A percentile compares a stretch with the other conserved stretches of the same genome.
Conservation (phyloP, 2,797 vertebrate species). For the Neosilurus mollespiculum region DNA sequence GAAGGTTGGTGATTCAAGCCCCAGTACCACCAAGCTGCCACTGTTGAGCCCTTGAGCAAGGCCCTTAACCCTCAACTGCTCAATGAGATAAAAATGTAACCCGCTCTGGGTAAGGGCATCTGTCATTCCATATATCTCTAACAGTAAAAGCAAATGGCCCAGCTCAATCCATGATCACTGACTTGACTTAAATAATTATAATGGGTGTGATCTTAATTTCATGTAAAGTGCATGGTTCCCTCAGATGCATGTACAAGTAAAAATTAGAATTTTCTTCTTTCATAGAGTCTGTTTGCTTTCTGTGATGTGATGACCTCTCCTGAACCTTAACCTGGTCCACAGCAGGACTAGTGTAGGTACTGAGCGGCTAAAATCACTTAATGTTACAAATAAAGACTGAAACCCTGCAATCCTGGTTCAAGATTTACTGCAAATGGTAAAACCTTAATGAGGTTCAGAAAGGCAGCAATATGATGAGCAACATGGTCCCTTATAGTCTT, state of each 20-base stretch:
- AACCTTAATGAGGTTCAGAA: background rate
- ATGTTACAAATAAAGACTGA: background rate
- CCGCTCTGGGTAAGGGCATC: too few relatives aligned
- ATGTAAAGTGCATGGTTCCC: background rate
- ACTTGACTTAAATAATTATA: background rate
- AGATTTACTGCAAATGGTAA: background rate
- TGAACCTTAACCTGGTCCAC: background rate
- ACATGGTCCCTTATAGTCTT: too few relatives aligned
- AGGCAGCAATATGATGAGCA: too few relatives aligned
- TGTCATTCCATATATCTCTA: background rate
- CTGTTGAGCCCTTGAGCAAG: too few relatives aligned
- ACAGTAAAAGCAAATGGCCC: background rate
- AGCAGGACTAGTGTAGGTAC: background rate
- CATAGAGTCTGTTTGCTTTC: background rate
- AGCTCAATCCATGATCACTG: background rate
- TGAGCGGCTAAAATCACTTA: background rate
- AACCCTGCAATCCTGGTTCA: background rate
- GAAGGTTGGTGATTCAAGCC: too few relatives aligned
- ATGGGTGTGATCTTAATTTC: background rate
- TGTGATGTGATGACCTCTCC: background rate
- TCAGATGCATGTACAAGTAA: background rate
- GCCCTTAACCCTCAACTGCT: too few relatives aligned
- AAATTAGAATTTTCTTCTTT: background rate
- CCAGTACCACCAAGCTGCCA: too few relatives aligned
- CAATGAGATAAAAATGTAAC: too few relatives aligned